Evolutionary conservation across 2,888 invertebrate species (phyloP).

Genomic region (Meandrusa payeni): DNA sequence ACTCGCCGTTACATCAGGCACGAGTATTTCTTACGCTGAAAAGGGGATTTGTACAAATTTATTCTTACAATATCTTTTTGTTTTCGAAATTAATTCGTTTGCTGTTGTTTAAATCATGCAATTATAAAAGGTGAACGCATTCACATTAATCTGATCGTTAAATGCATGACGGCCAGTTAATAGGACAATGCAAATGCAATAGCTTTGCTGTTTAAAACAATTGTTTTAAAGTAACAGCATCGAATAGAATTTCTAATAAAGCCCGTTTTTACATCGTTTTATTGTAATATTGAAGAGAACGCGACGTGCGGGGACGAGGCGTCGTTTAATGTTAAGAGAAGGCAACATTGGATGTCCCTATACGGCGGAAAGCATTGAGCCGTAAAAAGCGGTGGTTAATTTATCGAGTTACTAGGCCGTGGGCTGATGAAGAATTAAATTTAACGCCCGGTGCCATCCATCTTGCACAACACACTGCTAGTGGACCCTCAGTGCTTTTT

Average conservation of each 20-base stretch:
- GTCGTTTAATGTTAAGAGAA: constrained; percentile 2
- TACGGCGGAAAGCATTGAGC: constrained; percentile 17
- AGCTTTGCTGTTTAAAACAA: neutral
- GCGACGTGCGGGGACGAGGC: neutral
- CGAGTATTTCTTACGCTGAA: too few species aligned
- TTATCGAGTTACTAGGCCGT: constrained; percentile 11
- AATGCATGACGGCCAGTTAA: neutral
- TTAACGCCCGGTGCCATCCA: too few species aligned
- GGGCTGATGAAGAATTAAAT: constrained; percentile 29
- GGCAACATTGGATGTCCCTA: constrained; percentile 8
- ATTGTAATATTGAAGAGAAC: constrained; percentile 8
- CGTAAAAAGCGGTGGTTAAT: constrained; percentile 15
- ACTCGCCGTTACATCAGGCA: too few species aligned
- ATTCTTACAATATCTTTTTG: too few species aligned
- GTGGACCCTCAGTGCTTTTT: too few species aligned
- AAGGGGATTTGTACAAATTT: too few species aligned
- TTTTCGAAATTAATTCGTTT: too few species aligned
- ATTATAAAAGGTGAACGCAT: neutral
- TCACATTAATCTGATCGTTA: constrained; percentile 1
- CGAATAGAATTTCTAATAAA: constrained; percentile 6
- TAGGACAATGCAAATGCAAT: neutral
- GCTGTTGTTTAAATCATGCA: too few species aligned
- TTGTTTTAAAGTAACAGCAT: constrained; percentile 3
- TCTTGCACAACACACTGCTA: too few species aligned
- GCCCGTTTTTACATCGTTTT: neutral